Percentiles rank a stretch among this genome's conserved stretches.
These are phyloP conservation scores for Drosophila neoperkinsi DNA, from an alignment of 2,888 invertebrate genomes.

Conservation along the genomic window DNA sequence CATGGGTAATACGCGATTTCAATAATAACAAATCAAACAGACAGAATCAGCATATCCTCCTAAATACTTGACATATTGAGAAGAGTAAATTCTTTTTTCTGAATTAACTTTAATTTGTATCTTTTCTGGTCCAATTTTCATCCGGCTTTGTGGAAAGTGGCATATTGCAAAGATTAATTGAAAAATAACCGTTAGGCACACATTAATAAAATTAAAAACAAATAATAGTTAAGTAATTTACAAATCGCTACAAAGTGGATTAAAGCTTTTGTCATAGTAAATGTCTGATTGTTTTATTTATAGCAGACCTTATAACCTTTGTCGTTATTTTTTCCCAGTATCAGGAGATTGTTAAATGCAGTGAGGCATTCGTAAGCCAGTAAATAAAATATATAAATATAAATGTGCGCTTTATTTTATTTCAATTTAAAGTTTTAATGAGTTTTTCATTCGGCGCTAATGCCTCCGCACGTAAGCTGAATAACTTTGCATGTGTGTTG, in stretches of 20 bases:
- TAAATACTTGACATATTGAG: not conserved
- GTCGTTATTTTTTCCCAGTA: slow-evolving; percentile 5
- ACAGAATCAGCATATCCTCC: not conserved
- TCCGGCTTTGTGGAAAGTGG: no score
- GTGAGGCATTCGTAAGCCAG: slow-evolving; percentile 44
- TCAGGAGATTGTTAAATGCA: slow-evolving; percentile 40
- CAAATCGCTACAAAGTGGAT: not conserved
- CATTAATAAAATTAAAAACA: not conserved
- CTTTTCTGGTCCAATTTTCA: no score
- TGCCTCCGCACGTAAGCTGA: slow-evolving; percentile 38
- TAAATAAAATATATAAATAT: slow-evolving; percentile 38
- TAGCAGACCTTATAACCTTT: slow-evolving; percentile 26
- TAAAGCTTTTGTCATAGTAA: not conserved
- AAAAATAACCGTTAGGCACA: not conserved
- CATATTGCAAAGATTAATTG: not conserved
- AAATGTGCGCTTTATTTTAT: slow-evolving; percentile 71
- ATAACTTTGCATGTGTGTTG: slow-evolving; percentile 20
- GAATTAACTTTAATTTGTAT: slow-evolving; percentile 4
- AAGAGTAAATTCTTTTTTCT: not conserved
- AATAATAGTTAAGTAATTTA: not conserved
- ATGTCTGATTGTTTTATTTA: not conserved
- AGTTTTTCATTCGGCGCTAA: slow-evolving; percentile 68
- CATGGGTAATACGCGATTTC: slow-evolving; percentile 1
- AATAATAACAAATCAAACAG: not conserved
- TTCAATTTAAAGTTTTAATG: slow-evolving; percentile 83